A percentile compares a stretch with the other conserved stretches of the same genome.
phyloP scores from a whole-genome alignment of 2,888 invertebrate genomes.

The Anarsia innoxiella region DNA sequence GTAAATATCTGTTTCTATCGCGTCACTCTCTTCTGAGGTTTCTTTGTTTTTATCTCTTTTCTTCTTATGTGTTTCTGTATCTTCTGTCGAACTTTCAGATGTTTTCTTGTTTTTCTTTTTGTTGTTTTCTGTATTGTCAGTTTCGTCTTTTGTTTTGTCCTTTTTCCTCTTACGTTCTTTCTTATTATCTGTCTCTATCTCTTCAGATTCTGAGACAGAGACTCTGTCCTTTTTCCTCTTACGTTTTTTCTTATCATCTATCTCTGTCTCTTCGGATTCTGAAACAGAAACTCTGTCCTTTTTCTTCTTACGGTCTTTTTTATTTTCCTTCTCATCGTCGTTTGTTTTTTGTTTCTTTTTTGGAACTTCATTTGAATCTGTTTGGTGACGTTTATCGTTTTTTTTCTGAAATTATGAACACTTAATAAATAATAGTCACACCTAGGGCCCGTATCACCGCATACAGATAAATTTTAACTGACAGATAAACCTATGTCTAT shows the following conservation, averaged over 20 bases:
- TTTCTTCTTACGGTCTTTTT: slow-evolving; percentile 10
- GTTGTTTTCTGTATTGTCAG: slow-evolving; percentile 4
- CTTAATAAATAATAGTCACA: no score
- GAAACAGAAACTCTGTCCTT: no score
- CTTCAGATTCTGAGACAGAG: slow-evolving; percentile 5
- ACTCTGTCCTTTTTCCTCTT: slow-evolving; percentile 9
- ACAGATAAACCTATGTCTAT: no score
- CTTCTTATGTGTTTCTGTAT: slow-evolving; percentile 15
- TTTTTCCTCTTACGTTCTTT: no score
- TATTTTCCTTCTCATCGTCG: slow-evolving; percentile 1
- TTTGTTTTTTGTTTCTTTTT: slow-evolving; percentile 11
- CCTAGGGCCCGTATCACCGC: no score
- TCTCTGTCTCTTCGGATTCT: slow-evolving; percentile 12
- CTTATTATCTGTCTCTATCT: slow-evolving; percentile 10
- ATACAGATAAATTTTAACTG: no score
- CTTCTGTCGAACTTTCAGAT: slow-evolving; percentile 16
- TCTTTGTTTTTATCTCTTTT: slow-evolving; percentile 20
- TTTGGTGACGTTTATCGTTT: slow-evolving; percentile 1
- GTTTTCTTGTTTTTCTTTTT: slow-evolving; percentile 19
- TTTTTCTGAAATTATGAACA: no score
- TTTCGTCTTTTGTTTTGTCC: slow-evolving; percentile 12
- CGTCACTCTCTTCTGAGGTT: slow-evolving; percentile 47
- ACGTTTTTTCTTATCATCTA: slow-evolving; percentile 13
- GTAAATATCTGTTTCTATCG: slow-evolving; percentile 47
- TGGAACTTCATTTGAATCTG: no score